These are phyloP conservation scores for Caenorhabditis angaria DNA, from an alignment of 2,888 invertebrate species.

Conservation along the genomic window DNA sequence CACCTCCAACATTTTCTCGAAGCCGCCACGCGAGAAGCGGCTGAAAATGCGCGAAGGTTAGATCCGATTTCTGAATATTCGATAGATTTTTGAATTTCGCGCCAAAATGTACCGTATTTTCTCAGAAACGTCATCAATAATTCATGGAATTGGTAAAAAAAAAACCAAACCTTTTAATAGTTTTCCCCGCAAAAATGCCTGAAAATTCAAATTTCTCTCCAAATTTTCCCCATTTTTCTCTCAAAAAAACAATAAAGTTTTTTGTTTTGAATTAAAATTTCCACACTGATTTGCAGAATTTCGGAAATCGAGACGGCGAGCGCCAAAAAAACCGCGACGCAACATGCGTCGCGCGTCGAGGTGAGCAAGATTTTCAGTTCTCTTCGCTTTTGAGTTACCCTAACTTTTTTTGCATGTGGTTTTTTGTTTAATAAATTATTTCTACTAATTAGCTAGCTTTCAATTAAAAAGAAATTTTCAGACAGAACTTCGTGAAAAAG, in stretches of 20 bases:
- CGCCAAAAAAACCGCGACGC: no score
- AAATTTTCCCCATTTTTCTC: background rate
- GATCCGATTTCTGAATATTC: conserved; percentile 44
- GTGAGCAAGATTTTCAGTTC: background rate
- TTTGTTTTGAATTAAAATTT: background rate
- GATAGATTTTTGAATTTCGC: conserved; percentile 12
- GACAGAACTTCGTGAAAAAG: conserved; percentile 48
- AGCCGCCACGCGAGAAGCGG: conserved; percentile 52
- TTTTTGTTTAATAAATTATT: background rate
- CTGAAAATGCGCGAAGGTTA: conserved; percentile 58
- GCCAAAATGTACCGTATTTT: background rate
- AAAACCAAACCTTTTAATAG: conserved; percentile 20
- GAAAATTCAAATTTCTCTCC: conserved; percentile 14
- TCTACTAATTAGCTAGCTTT: background rate
- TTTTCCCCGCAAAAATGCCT: conserved; percentile 22
- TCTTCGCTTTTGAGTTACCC: background rate
- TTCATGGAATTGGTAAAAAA: conserved; percentile 34
- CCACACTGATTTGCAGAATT: background rate
- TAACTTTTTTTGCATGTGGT: conserved; percentile 4
- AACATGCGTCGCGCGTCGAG: no score
- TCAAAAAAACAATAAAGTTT: background rate
- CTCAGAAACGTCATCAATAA: conserved; percentile 39
- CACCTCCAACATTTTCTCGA: conserved; percentile 52
- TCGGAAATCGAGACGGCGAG: no score
- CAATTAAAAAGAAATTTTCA: conserved; percentile 22